Evolutionary conservation across 2,888 invertebrate genomes (phyloP).

Genomic region (Hipparchia semele): DNA sequence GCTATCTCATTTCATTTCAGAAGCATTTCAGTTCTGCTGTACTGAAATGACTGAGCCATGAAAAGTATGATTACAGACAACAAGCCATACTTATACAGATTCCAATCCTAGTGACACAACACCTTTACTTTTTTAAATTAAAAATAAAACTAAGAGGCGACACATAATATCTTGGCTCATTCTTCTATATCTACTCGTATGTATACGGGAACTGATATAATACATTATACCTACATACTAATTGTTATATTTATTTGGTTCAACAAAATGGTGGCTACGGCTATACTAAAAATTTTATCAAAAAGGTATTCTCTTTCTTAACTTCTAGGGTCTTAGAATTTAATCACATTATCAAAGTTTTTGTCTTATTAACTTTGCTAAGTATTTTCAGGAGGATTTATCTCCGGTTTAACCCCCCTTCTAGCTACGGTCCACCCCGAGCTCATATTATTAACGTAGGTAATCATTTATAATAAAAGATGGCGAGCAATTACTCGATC

Average conservation of each 20-base stretch:
- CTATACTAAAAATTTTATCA: background rate
- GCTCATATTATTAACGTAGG: conserved; percentile 4
- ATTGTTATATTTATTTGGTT: background rate
- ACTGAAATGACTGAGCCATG: too few relatives aligned
- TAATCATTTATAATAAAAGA: conserved; percentile 23
- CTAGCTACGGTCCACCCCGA: background rate
- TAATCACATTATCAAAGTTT: background rate
- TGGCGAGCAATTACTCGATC: conserved; percentile 23
- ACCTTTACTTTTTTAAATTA: too few relatives aligned
- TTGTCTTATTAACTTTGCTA: background rate
- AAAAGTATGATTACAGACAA: too few relatives aligned
- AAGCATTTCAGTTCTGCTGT: too few relatives aligned
- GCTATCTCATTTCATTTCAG: too few relatives aligned
- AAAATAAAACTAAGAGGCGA: too few relatives aligned
- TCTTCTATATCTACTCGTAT: too few relatives aligned
- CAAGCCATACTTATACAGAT: too few relatives aligned
- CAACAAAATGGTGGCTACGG: background rate
- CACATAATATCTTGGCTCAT: too few relatives aligned
- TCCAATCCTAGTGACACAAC: too few relatives aligned
- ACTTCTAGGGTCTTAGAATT: background rate
- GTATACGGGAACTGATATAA: too few relatives aligned
- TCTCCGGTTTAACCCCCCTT: background rate
- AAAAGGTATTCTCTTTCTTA: background rate
- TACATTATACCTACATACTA: too few relatives aligned
- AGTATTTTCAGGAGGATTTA: background rate